A percentile compares a stretch with the other conserved stretches of the same genome.
Evolutionary conservation across 2,888 invertebrate genomes (phyloP).

Genomic region (Tipula helvola): DNA sequence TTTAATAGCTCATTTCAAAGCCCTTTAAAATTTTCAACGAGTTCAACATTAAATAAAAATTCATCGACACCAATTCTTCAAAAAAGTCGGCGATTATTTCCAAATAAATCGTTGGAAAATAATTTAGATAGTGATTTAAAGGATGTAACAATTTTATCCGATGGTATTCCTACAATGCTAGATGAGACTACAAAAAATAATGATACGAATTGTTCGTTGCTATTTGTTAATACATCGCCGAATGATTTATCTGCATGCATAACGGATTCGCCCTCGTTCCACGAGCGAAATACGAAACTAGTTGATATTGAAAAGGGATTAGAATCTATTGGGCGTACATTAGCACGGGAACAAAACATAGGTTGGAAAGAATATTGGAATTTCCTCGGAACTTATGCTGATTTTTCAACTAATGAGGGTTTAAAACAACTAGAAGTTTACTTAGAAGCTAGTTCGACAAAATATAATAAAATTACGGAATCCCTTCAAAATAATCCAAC

Average conservation of each 20-base stretch:
- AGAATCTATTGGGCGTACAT: conserved; percentile 57
- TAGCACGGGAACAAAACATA: conserved; percentile 55
- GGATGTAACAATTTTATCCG: neutral
- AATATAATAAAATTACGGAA: conserved; percentile 8
- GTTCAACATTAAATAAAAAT: conserved; percentile 10
- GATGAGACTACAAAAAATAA: neutral
- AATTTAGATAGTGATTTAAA: neutral
- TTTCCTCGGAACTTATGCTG: conserved; percentile 69
- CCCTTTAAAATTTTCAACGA: conserved; percentile 18
- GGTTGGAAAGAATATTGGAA: conserved; percentile 91
- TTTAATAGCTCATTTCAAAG: neutral
- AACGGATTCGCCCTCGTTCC: conserved; percentile 24
- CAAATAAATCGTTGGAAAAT: conserved; percentile 13
- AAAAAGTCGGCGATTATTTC: conserved; percentile 10
- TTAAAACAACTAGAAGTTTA: conserved; percentile 61
- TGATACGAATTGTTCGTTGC: conserved; percentile 14
- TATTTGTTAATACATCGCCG: neutral
- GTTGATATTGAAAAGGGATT: conserved; percentile 75
- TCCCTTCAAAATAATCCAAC: neutral
- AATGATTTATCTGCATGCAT: conserved; percentile 13
- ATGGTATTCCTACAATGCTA: neutral
- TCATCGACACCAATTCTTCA: conserved; percentile 7
- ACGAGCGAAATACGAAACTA: conserved; percentile 40
- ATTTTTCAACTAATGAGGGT: conserved; percentile 63
- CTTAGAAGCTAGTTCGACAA: conserved; percentile 33